Evolutionary conservation across 2,113 vertebrate genomes (phyloP).

Genomic region (Dicaeum eximium): DNA sequence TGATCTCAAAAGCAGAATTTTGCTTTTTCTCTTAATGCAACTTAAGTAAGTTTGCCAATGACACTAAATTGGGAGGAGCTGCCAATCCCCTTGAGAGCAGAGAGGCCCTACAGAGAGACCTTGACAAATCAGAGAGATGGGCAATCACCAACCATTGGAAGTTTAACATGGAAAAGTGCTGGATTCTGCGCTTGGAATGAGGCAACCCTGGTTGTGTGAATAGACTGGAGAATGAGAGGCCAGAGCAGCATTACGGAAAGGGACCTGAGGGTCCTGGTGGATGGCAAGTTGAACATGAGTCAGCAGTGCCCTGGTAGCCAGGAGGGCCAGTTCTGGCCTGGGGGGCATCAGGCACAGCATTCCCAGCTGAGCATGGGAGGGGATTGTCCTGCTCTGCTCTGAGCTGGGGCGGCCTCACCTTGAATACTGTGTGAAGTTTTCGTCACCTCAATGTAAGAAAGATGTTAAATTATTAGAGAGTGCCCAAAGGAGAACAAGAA

Average conservation of each 20-base stretch:
- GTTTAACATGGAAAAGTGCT: background rate
- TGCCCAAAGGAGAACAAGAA: background rate
- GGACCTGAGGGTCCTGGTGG: accelerated
- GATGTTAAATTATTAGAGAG: background rate
- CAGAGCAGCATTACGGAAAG: accelerated
- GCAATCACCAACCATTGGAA: background rate
- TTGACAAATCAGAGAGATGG: background rate
- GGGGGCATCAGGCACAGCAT: background rate
- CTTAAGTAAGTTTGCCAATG: background rate
- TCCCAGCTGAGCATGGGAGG: accelerated
- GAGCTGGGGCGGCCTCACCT: accelerated
- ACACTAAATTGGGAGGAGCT: background rate
- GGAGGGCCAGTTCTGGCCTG: background rate
- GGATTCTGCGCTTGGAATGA: background rate
- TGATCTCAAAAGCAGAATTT: background rate
- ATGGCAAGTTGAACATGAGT: accelerated
- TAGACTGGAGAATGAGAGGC: background rate
- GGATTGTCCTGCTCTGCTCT: background rate
- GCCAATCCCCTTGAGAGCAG: background rate
- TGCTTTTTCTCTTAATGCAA: background rate
- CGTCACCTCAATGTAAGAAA: background rate
- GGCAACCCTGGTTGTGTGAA: background rate
- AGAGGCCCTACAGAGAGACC: background rate
- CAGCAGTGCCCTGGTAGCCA: background rate
- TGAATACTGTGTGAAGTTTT: background rate